Percentiles rank a stretch among this genome's conserved stretches.
phyloP scores from a whole-genome alignment of 2,888 invertebrate species.

The Acrobasis repandana region DNA sequence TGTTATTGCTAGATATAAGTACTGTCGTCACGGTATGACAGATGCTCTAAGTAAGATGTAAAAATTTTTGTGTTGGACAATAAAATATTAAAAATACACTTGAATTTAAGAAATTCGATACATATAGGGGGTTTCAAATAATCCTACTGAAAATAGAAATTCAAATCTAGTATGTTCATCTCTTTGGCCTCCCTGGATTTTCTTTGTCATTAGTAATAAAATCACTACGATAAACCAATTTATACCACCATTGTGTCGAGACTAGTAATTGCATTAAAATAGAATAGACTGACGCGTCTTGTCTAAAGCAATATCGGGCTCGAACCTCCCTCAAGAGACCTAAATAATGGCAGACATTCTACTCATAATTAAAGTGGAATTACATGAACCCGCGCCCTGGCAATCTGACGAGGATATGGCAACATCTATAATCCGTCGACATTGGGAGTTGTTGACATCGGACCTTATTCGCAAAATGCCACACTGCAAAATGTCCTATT shows the following conservation, averaged over 20 bases:
- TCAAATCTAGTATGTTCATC: not conserved
- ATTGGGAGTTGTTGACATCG: slow-evolving; percentile 24
- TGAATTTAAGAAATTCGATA: too few relatives aligned
- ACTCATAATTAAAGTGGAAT: slow-evolving; percentile 43
- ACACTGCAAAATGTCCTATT: not conserved
- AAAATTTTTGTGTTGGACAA: too few relatives aligned
- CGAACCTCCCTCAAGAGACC: slow-evolving; percentile 8
- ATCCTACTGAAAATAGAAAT: too few relatives aligned
- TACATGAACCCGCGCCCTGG: slow-evolving; percentile 37
- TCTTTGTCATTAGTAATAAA: not conserved
- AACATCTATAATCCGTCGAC: slow-evolving; percentile 46
- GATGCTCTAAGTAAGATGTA: too few relatives aligned
- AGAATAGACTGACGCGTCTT: not conserved
- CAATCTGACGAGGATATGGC: slow-evolving; percentile 40
- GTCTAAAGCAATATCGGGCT: slow-evolving; percentile 3
- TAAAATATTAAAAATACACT: too few relatives aligned
- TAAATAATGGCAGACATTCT: slow-evolving; percentile 37
- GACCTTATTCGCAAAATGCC: not conserved
- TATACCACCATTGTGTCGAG: not conserved
- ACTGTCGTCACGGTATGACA: too few relatives aligned
- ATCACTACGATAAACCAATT: not conserved
- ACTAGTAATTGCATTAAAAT: not conserved
- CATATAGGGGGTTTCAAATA: too few relatives aligned
- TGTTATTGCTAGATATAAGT: too few relatives aligned
- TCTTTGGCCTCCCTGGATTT: not conserved